Conservation (phyloP, 2,888 invertebrate species). For the Girardia tigrina region DNA sequence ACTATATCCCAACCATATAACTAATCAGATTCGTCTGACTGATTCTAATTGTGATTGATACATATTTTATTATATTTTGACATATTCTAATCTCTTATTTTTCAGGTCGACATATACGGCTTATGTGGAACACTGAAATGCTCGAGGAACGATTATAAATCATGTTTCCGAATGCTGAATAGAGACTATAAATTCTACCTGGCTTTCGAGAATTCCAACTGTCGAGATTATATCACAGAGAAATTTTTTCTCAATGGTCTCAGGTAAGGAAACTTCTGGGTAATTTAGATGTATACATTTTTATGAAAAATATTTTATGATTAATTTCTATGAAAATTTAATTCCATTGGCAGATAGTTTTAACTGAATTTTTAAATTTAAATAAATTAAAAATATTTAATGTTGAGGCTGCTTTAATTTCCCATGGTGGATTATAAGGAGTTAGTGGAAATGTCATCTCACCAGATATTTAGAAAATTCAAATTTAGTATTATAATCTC, state of each 20-base stretch:
- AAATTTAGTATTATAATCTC: too few relatives aligned
- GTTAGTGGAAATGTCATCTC: too few relatives aligned
- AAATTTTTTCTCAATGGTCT: slow-evolving; percentile 89
- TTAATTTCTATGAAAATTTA: too few relatives aligned
- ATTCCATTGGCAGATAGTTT: too few relatives aligned
- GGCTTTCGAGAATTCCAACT: slow-evolving; percentile 90
- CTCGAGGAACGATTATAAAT: slow-evolving; percentile 60
- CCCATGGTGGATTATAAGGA: too few relatives aligned
- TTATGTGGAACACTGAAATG: slow-evolving; percentile 45
- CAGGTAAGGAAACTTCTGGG: too few relatives aligned
- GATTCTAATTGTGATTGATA: neutral
- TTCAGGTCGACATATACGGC: slow-evolving; percentile 48
- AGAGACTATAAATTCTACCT: slow-evolving; percentile 88
- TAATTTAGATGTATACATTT: too few relatives aligned
- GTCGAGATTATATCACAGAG: slow-evolving; percentile 84
- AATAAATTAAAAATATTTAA: too few relatives aligned
- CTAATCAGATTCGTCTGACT: neutral
- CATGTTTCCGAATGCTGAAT: slow-evolving; percentile 76
- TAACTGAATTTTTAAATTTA: too few relatives aligned
- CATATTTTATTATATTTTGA: neutral
- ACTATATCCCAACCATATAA: neutral
- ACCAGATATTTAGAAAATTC: too few relatives aligned
- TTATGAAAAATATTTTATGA: too few relatives aligned
- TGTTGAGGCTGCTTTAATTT: too few relatives aligned
- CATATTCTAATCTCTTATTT: neutral